Percentiles rank a stretch among this genome's conserved stretches.
Evolutionary conservation across 2,797 vertebrate species (phyloP).

Genomic region (Crax fasciolata): DNA sequence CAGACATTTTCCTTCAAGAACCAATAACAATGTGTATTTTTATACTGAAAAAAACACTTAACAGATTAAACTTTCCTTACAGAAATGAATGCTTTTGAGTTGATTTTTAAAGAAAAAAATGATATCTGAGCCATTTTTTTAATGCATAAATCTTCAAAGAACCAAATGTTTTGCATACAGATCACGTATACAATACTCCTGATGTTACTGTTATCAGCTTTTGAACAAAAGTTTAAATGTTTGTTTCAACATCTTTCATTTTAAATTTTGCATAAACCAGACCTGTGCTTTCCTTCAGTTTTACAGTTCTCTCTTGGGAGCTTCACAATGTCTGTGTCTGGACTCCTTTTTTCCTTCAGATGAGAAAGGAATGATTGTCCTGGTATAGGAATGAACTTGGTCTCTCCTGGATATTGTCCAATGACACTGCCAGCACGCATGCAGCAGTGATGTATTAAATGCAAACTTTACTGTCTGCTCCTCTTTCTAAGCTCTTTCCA

Average conservation of each 20-base stretch:
- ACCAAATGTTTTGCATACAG: background rate
- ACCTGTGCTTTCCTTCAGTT: conserved; percentile 41
- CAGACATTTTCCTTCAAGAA: conserved; percentile 55
- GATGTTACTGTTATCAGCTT: conserved; percentile 45
- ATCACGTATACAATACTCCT: conserved; percentile 7
- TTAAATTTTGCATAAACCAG: conserved; percentile 67
- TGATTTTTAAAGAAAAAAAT: conserved; percentile 61
- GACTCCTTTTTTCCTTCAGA: conserved; percentile 35
- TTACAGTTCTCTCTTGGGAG: conserved; percentile 51
- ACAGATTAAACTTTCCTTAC: conserved; percentile 45
- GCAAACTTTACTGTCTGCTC: background rate
- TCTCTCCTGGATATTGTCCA: conserved; percentile 70
- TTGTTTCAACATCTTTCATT: conserved; percentile 63
- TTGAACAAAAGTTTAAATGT: conserved; percentile 33
- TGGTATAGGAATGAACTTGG: conserved; percentile 45
- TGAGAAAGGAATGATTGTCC: conserved; percentile 71
- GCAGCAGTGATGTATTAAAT: background rate
- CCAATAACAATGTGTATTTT: conserved; percentile 45
- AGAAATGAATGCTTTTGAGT: conserved; percentile 16
- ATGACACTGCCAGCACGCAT: background rate
- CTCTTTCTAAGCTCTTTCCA: conserved; percentile 11
- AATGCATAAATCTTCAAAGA: conserved; percentile 39
- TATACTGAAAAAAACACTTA: conserved; percentile 49
- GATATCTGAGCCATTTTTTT: background rate
- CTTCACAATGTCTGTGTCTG: conserved; percentile 46